Conservation (phyloP, 2,888 invertebrate genomes). For the Trichacis sp. region DNA sequence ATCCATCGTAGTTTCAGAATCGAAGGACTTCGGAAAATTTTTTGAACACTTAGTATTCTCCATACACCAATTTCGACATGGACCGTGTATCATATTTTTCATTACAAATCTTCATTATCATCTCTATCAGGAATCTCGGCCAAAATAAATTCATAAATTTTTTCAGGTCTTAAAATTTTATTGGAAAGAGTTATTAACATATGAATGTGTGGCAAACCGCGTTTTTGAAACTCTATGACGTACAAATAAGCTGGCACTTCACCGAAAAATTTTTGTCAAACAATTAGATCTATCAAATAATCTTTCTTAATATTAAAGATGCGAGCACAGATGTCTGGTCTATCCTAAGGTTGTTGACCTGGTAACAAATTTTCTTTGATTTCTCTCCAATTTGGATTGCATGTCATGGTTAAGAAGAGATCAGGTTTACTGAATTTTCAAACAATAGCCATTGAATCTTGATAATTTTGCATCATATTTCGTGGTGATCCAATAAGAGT, state of each 20-base stretch:
- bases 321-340: slow-evolving; percentile 28
- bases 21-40: slow-evolving; percentile 50
- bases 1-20: slow-evolving; percentile 41
- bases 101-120: slow-evolving; percentile 48
- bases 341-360: slow-evolving; percentile 18
- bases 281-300: no score
- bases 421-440: slow-evolving; percentile 28
- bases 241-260: slow-evolving; percentile 35
- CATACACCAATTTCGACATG: slow-evolving; percentile 52
- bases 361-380: no score
- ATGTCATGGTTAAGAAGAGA: no score
- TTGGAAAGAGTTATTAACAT: slow-evolving; percentile 33
- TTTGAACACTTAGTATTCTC: slow-evolving; percentile 49
- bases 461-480: slow-evolving; percentile 31
- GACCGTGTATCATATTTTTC: slow-evolving; percentile 60
- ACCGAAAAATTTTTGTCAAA: slow-evolving; percentile 29
- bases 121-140: slow-evolving; percentile 54
- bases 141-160: slow-evolving; percentile 38
- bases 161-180: slow-evolving; percentile 40
- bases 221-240: no score
- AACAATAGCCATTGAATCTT: slow-evolving; percentile 43
- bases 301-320: no score
- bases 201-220: no score
- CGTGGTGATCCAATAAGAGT: no score
- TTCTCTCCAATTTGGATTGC: slow-evolving; percentile 29